These are phyloP conservation scores for Pterocles burchelli DNA, from an alignment of 2,113 vertebrate species.

Conservation along the genomic window DNA sequence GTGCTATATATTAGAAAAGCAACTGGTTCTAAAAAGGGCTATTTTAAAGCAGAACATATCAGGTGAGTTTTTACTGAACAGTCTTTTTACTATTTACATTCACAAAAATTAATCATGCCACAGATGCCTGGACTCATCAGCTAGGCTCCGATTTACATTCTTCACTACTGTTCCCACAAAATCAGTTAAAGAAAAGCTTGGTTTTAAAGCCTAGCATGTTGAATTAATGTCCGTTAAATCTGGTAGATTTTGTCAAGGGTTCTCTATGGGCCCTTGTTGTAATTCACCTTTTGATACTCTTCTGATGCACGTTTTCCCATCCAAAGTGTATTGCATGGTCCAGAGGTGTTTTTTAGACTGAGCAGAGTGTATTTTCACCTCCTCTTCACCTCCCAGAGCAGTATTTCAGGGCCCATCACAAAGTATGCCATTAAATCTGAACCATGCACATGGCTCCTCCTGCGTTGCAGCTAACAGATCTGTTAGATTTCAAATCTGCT, in stretches of 20 bases:
- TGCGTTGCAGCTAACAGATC: neutral
- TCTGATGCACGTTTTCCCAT: slow-evolving; percentile 3
- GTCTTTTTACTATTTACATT: neutral
- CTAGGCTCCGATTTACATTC: neutral
- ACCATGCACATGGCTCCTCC: neutral
- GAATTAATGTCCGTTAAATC: slow-evolving; percentile 60
- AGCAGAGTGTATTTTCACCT: slow-evolving; percentile 11
- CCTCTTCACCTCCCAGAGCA: slow-evolving; percentile 19
- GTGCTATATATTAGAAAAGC: neutral
- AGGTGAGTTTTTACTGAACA: neutral
- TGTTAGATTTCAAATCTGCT: slow-evolving; percentile 9
- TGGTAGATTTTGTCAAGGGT: slow-evolving; percentile 2
- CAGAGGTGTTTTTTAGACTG: slow-evolving; percentile 16
- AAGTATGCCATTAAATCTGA: neutral
- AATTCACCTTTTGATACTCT: neutral
- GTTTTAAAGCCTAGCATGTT: slow-evolving; percentile 16
- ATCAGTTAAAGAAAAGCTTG: neutral
- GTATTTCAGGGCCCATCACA: neutral
- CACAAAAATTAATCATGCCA: neutral
- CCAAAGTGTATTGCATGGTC: slow-evolving; percentile 1
- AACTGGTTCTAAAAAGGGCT: neutral
- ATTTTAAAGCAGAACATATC: neutral
- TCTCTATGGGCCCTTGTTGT: neutral
- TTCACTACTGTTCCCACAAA: neutral
- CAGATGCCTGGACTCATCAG: neutral